phyloP scores from a whole-genome alignment of 2,113 vertebrate species.

The Nanger granti region DNA sequence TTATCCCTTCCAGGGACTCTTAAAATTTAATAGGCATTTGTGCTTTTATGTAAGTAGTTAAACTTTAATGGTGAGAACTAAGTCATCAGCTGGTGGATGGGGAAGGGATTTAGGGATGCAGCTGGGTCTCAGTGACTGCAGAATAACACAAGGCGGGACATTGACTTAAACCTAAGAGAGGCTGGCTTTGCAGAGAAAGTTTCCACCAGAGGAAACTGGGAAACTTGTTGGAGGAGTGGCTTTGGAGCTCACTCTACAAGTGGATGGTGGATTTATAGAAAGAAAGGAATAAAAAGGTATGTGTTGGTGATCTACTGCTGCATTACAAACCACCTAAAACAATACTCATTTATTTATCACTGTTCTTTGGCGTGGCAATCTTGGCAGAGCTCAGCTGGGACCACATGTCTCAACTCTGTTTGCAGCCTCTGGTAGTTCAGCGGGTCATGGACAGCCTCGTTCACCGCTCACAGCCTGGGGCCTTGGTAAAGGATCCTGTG shows the following conservation, averaged over 20 bases:
- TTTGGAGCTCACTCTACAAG: not conserved
- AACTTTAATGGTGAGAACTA: not conserved
- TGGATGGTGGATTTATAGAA: not conserved
- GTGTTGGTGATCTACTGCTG: not conserved
- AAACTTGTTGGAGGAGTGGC: not conserved
- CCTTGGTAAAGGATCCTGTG: not conserved
- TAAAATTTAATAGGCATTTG: constrained; percentile 32
- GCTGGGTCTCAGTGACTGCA: not conserved
- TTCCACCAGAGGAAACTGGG: not conserved
- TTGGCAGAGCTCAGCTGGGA: not conserved
- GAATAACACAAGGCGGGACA: not conserved
- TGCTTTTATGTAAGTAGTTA: constrained; percentile 11
- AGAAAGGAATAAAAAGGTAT: not conserved
- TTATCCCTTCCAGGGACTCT: constrained; percentile 8
- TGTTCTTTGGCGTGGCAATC: not conserved
- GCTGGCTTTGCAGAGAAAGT: not conserved
- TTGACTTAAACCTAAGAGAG: not conserved
- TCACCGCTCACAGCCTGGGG: not conserved
- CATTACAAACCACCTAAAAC: not conserved
- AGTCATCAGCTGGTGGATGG: not conserved
- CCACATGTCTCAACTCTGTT: not conserved
- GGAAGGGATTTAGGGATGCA: not conserved
- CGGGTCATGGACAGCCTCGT: not conserved
- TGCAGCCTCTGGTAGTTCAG: not conserved
- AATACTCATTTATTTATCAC: not conserved